Evolutionary conservation across 2,113 vertebrate genomes (phyloP).

Genomic region (Tringa solitaria): DNA sequence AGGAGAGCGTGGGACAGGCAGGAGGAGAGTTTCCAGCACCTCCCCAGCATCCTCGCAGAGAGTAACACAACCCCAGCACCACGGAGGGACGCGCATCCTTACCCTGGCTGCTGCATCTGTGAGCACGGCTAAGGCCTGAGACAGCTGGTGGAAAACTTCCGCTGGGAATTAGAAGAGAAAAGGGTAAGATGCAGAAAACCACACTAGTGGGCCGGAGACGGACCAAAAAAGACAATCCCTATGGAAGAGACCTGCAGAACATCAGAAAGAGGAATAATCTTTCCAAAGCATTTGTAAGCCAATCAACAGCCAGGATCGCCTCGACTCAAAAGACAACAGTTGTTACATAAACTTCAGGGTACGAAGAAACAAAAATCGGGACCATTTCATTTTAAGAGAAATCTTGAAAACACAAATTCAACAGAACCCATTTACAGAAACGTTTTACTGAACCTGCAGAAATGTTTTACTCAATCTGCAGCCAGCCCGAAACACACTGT

Average conservation of each 20-base stretch:
- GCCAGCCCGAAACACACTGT: neutral
- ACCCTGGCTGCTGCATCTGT: slow-evolving; percentile 92
- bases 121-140: slow-evolving; percentile 92
- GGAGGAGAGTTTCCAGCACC: rapidly evolving
- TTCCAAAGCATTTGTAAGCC: neutral
- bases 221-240: neutral
- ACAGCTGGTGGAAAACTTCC: slow-evolving; percentile 95
- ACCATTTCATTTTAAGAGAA: neutral
- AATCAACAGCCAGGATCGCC: neutral
- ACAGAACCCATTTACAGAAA: neutral
- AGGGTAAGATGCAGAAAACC: neutral
- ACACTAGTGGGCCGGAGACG: neutral
- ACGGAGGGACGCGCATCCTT: slow-evolving; percentile 21
- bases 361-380: neutral
- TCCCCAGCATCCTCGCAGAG: neutral
- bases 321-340: neutral
- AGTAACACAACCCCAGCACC: neutral
- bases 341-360: neutral
- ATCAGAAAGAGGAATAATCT: neutral
- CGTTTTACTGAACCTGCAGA: neutral
- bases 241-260: neutral
- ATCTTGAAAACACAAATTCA: neutral
- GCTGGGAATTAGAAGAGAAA: slow-evolving; percentile 67
- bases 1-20: neutral
- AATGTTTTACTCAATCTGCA: neutral